Evolutionary conservation across 2,113 vertebrate genomes (phyloP).

Genomic region (Procavia capensis): DNA sequence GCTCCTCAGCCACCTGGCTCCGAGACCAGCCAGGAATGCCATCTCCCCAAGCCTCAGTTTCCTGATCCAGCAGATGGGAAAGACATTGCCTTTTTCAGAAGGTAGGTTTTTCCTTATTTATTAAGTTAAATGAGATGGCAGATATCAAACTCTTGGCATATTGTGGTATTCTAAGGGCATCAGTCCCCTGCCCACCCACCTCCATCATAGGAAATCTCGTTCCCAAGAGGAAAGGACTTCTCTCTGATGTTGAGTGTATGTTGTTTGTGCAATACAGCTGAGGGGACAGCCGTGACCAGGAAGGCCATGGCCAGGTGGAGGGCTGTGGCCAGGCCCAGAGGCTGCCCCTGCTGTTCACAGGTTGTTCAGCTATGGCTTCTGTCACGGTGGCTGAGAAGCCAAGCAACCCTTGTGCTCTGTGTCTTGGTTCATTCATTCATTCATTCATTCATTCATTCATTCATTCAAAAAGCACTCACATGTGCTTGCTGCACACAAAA

Average conservation of each 20-base stretch:
- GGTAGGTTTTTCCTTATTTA: neutral
- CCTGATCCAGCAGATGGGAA: neutral
- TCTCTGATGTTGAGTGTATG: accelerated
- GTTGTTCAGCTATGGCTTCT: neutral
- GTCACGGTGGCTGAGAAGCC: neutral
- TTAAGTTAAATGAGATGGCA: neutral
- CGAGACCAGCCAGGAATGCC: neutral
- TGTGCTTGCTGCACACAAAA: neutral
- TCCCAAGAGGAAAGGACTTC: neutral
- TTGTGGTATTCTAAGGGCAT: accelerated
- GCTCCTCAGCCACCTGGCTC: neutral
- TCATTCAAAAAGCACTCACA: neutral
- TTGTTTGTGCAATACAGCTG: accelerated
- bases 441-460: neutral
- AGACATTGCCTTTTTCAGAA: accelerated
- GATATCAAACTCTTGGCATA: neutral
- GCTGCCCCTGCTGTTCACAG: neutral
- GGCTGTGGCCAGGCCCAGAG: too few species aligned
- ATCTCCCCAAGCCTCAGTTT: neutral
- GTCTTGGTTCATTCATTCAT: too few species aligned
- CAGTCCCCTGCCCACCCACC: neutral
- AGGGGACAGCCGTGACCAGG: neutral
- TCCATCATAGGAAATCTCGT: neutral
- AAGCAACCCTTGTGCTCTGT: neutral
- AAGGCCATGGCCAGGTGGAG: accelerated